Percentiles rank a stretch among this genome's conserved stretches.
phyloP scores from a whole-genome alignment of 2,113 vertebrate species.

The Hippopotamus amphibius region DNA sequence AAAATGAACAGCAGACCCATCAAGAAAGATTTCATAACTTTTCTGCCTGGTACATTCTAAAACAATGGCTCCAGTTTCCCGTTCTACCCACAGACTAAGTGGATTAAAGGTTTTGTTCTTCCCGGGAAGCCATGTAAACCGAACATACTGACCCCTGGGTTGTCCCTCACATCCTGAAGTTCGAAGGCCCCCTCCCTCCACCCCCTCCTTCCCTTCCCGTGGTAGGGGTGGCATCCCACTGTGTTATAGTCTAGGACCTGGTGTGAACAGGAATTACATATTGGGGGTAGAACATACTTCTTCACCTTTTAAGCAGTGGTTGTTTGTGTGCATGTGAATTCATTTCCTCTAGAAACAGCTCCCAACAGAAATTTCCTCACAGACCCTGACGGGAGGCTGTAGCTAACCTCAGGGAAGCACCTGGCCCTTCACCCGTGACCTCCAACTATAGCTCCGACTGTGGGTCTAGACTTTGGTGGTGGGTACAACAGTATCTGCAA shows the following conservation, averaged over 20 bases:
- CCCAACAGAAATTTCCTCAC: background rate
- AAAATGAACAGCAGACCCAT: constrained; percentile 50
- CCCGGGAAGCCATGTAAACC: background rate
- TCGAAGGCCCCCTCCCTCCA: background rate
- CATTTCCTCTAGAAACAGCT: constrained; percentile 23
- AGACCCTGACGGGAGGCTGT: background rate
- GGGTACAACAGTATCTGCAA: background rate
- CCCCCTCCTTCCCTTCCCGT: rapidly evolving
- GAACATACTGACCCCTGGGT: background rate
- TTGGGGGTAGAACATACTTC: background rate
- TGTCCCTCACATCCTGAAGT: background rate
- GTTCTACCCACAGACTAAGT: background rate
- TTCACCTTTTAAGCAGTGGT: constrained; percentile 1
- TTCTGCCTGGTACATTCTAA: constrained; percentile 46
- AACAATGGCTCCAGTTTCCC: constrained; percentile 13
- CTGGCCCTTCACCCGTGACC: background rate
- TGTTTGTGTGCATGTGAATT: background rate
- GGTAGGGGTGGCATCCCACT: background rate
- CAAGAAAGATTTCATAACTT: constrained; percentile 2
- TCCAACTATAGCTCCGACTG: background rate
- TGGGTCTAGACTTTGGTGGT: background rate
- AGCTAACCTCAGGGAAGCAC: constrained; percentile 14
- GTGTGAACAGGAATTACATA: background rate
- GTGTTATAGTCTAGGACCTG: background rate
- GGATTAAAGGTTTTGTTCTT: background rate